Evolutionary conservation across 2,888 invertebrate species (phyloP), one percentile per base, ranked within the genome.

Genomic region (Ochropleura leucogaster): DNA sequence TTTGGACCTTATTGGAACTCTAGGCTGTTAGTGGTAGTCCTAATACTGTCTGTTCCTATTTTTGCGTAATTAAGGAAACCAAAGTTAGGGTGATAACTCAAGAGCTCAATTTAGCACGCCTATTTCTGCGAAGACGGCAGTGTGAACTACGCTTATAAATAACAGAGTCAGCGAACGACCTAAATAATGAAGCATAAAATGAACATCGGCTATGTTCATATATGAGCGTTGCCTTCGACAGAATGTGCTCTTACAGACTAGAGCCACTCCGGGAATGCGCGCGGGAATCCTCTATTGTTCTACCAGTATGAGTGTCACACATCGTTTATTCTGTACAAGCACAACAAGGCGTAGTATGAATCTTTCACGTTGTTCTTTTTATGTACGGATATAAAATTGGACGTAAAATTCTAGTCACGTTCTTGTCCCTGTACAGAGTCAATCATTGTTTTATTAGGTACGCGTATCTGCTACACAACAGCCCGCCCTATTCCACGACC

Each of bases 361-460:
- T 94, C 93, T 94, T 94, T 93, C 92, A 94, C 93, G 90, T 92
- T 86, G 84, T 85, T 89, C 90, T 93, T 94, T 95, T 95, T 94
- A 95, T 90, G 93, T 90, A 82, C 75, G 89, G 90, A 86, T 93
- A 94, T 95, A 95, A 95, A 95, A 94, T 93, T 90, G 92, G 74
- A 88, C 92, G 90, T 94, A 92, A 94, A 94, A 95, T 94, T 95
- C 94, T 70, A 89, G 93, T 91, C 95, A 95, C 95, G 94, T 93
- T 79, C 82, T 72, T 89, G 89, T 89, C 89, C 84, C 89, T 80
- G 91, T 91, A 92, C 90, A 76, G 89, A 95, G 95, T 95, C 95
- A 94, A 95, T 95, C 95, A 95, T 96, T 95, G 94, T 95, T 95
- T 96, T 95, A 95, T 94, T 95, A 93, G 92, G 87, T 86, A 89